These are phyloP conservation scores for Chaenogobius annularis DNA, from an alignment of 2,113 vertebrate genomes.

Conservation along the genomic window DNA sequence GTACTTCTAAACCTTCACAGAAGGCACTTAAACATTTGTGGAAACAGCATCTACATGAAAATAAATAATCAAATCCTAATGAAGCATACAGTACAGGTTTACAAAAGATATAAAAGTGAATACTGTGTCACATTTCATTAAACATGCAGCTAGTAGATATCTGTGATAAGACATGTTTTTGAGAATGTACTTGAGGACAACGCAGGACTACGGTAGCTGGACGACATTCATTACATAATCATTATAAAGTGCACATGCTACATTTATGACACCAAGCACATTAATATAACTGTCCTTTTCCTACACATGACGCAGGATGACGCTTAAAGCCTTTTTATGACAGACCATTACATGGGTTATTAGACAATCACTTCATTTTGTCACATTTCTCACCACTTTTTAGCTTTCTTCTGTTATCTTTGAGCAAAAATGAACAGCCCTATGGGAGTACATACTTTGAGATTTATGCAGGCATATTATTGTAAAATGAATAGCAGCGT, in stretches of 20 bases:
- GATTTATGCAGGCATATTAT: slow-evolving; percentile 1
- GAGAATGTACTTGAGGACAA: slow-evolving; percentile 42
- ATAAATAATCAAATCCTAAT: slow-evolving; percentile 25
- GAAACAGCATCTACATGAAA: slow-evolving; percentile 37
- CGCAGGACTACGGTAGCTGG: slow-evolving; percentile 25
- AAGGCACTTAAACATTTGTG: slow-evolving; percentile 49
- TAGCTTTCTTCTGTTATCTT: slow-evolving; percentile 2
- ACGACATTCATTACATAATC: slow-evolving; percentile 49
- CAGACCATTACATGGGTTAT: neutral
- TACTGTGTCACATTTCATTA: slow-evolving; percentile 26
- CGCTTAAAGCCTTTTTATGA: neutral
- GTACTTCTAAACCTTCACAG: slow-evolving; percentile 65
- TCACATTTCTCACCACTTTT: neutral
- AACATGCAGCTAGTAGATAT: slow-evolving; percentile 10
- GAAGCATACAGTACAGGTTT: slow-evolving; percentile 20
- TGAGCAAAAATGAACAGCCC: slow-evolving; percentile 8
- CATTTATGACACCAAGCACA: slow-evolving; percentile 32
- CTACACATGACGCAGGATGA: neutral
- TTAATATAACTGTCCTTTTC: slow-evolving; percentile 19
- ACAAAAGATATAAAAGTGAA: slow-evolving; percentile 16
- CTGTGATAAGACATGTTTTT: slow-evolving; percentile 66
- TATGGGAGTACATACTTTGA: slow-evolving; percentile 17
- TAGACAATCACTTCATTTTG: neutral
- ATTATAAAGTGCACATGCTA: slow-evolving; percentile 71
- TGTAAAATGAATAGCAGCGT: slow-evolving; percentile 3